Evolutionary conservation across 2,797 vertebrate genomes (phyloP), one percentile per base, ranked within the genome.

Genomic region (Chaetodon trifasciatus): DNA sequence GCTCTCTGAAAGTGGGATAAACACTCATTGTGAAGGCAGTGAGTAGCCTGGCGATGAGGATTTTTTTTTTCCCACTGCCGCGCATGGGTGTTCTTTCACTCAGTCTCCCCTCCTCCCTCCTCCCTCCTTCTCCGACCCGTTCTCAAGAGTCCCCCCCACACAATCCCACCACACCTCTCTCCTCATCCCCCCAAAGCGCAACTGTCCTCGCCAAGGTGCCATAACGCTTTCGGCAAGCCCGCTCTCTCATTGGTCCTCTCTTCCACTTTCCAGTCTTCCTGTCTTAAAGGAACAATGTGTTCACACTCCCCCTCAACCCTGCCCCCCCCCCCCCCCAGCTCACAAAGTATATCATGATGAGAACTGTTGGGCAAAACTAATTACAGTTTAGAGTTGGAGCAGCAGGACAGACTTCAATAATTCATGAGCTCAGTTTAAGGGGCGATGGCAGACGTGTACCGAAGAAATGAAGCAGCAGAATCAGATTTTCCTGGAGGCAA

Each of bases 1-100:
- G 79, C 86, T 93, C 90, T 94, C 90, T 86, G 88, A 90, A 92
- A 94, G 91, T 88, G 89, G 80, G 80, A 82, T 92, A 93, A 95
- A 94, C 90, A 93, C 88, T 94, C 86, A 75, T 70, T 70, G 86
- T 82, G 70, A 75, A 81, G 57, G 62, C 70, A 23, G 64, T 19
- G 68, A 76, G 71, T 44, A 61, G 44, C 23, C 68, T 52, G 56
- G 35, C 23, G 62, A 69, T 56, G 37, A 63, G 44, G 47, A 3
- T 35, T 53, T 42, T 37, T 47, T 13, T 72, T 50, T 49, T 81
- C 73, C 56, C 67, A 72, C 66, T 76, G 32, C 57, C 4, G 53
- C 32, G 16, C 74, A 65, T 77, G 71, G 70, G 76, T 67, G 35
- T 66, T 86, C 62, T 61, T 19, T 58, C 10, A 35, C 17, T 35